Evolutionary conservation across 1,140 invertebrate species (phyloP), one percentile per base, ranked within the genome.

Genomic region (Drosophila ercepeae): DNA sequence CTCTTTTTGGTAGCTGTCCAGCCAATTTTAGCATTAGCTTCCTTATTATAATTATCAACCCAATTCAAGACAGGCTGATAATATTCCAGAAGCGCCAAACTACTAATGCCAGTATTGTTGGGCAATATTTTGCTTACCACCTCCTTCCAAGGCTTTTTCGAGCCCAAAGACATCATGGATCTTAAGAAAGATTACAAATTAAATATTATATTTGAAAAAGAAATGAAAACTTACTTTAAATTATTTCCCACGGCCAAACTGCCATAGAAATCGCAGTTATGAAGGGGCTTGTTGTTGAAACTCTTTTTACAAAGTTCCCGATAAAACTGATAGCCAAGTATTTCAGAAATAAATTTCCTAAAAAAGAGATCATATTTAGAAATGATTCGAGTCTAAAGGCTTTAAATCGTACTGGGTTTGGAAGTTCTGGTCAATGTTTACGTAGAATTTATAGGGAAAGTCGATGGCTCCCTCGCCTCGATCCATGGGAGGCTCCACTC

Each of bases 221-320:
- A 27, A 0, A 3, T 0, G n/a, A 7, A 25, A 2, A 44, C 27
- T 25, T 44, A 90, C 89, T 76, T 91, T 0, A 94, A 65, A 32
- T 89, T 65, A 19, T 89, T 79, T 34, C 93, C 92, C 1, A 93
- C 93, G 27, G 78, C 86, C 1, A 61, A 75, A 39, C 91, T 92
- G 14, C 92, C 77, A 68, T 91, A 92, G 58, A 95, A 94, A 78
- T 95, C 94, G 77, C 94, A 94, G 51, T 92, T 92, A 75, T 95
- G 93, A 3, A 93, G 70, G 0, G 91, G 92, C 0, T 75, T 64
- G 0, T 92, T 91, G 57, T 94, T 91, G 2, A 92, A 91, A n/a
- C 93, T 92, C 36, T 91, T 92, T 9, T 92, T 90, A 72, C 95
- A 95, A 7, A 95, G 75, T 8, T 93, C 86, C 60, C 93, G 91